These are phyloP conservation scores for Glyphotaelius pellucidus DNA, from an alignment of 2,888 invertebrate species.

Conservation along the genomic window DNA sequence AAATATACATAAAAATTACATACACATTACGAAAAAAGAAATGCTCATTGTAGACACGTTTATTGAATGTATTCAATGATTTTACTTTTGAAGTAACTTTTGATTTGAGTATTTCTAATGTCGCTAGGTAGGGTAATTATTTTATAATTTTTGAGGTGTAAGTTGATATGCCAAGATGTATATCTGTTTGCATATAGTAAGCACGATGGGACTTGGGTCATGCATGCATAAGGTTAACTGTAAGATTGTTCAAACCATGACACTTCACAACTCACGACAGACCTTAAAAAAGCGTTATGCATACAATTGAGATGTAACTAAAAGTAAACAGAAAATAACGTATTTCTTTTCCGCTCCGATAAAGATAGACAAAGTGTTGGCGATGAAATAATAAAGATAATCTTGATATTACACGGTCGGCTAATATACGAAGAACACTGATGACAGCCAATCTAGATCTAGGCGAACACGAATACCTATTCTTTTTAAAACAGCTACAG, in stretches of 20 bases:
- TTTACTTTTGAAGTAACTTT: no score
- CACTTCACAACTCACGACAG: neutral
- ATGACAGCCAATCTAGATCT: constrained; percentile 14
- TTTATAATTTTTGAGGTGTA: neutral
- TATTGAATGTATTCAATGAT: no score
- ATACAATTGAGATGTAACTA: constrained; percentile 33
- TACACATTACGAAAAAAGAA: no score
- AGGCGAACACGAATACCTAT: neutral
- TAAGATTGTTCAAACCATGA: neutral
- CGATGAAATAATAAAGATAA: constrained; percentile 22
- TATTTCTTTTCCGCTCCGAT: constrained; percentile 30
- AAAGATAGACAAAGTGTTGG: constrained; percentile 35
- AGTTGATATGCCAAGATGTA: neutral
- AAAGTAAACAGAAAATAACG: constrained; percentile 40
- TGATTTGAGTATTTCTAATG: no score
- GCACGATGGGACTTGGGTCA: neutral
- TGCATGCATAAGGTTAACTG: neutral
- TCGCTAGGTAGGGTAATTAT: neutral
- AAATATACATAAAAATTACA: no score
- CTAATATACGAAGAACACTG: neutral
- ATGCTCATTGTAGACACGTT: no score
- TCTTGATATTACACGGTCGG: constrained; percentile 19
- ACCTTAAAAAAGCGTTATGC: neutral
- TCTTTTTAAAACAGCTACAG: neutral
- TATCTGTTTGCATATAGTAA: neutral